Conservation (phyloP, 2,888 invertebrate genomes). For the Argyra leucocephala region DNA sequence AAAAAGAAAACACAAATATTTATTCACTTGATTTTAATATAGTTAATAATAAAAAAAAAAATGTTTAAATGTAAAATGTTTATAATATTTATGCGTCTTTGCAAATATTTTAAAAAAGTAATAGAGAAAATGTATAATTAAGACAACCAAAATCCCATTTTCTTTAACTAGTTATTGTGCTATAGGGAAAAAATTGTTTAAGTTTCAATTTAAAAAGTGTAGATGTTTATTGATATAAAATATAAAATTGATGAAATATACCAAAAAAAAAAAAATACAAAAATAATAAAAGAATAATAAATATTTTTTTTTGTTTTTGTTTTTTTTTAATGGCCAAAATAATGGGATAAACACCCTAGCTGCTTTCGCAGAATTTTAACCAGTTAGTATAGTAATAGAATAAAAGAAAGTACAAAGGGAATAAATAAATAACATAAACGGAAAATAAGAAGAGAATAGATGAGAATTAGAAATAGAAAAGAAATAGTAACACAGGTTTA, state of each 20-base stretch:
- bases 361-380: too few relatives aligned
- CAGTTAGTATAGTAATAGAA: too few relatives aligned
- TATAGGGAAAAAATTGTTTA: neutral
- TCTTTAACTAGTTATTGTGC: neutral
- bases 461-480: too few relatives aligned
- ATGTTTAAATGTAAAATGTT: conserved; percentile 3
- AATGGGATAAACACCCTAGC: too few relatives aligned
- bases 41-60: neutral
- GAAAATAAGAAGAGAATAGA: too few relatives aligned
- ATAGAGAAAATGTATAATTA: neutral
- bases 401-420: too few relatives aligned
- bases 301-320: too few relatives aligned
- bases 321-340: too few relatives aligned
- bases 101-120: neutral
- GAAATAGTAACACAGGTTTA: too few relatives aligned
- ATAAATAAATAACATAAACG: too few relatives aligned
- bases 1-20: neutral
- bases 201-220: neutral
- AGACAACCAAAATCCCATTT: neutral
- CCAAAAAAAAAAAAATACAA: neutral
- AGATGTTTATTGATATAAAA: conserved; percentile 6
- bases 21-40: neutral
- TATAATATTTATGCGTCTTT: conserved; percentile 5
- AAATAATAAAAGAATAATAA: too few relatives aligned
- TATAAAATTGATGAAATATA: neutral